These are phyloP conservation scores for Heliconius hermathena DNA, from an alignment of 1,140 invertebrate species.

Conservation along the genomic window DNA sequence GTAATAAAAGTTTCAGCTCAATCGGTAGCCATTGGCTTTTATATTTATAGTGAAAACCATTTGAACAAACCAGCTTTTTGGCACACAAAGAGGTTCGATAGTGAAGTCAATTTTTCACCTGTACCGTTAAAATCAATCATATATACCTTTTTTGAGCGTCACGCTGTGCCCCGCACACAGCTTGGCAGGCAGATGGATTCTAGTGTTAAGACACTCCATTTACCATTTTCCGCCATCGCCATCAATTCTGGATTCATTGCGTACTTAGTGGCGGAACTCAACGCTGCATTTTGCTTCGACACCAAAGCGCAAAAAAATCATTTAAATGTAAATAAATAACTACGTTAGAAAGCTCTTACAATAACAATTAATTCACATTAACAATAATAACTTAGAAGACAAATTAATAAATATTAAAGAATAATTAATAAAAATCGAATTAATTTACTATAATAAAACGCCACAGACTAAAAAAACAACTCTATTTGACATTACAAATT, in stretches of 20 bases:
- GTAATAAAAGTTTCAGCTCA: slow-evolving; percentile 40
- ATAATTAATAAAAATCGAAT: neutral
- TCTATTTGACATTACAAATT: slow-evolving; percentile 22
- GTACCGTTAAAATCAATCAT: neutral
- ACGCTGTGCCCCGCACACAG: no score
- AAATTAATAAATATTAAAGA: neutral
- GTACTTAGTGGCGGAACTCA: no score
- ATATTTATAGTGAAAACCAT: slow-evolving; percentile 38
- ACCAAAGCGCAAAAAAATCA: no score
- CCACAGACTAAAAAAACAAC: neutral
- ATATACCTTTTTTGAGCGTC: neutral
- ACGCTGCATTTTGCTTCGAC: no score
- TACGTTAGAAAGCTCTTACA: neutral
- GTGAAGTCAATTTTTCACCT: slow-evolving; percentile 21
- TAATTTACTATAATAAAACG: neutral
- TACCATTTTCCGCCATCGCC: no score
- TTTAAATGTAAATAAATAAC: neutral
- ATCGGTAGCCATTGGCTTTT: slow-evolving; percentile 32
- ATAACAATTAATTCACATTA: neutral
- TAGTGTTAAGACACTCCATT: no score
- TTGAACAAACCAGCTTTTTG: slow-evolving; percentile 32
- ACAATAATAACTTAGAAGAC: neutral
- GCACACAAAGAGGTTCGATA: slow-evolving; percentile 24
- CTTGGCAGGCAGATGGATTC: no score
- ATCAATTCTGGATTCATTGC: no score